Evolutionary conservation across 2,888 invertebrate genomes (phyloP), one percentile per base, ranked within the genome.

Genomic region (Tricholauxania praeusta): DNA sequence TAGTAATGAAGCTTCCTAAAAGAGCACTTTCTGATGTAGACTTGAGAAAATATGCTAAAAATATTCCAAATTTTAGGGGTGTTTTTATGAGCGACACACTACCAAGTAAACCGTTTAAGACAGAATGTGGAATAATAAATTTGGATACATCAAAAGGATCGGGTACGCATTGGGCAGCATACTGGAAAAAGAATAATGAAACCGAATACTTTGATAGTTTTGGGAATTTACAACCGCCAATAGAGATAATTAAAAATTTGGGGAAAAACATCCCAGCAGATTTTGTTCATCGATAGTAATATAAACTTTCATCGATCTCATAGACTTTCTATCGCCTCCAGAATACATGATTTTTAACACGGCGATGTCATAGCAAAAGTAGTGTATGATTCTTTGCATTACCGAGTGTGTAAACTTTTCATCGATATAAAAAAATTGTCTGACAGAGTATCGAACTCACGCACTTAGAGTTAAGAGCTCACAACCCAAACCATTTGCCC

Each of bases 91-190:
- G 65, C 8, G 73, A 75, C 57, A 52, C 71, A 53, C 66, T 77
- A 72, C 72, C 73, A 22, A 75, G 62, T 17, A 53, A 62, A 60
- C 48, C 60, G 7, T 14, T 22, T 51, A 22, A 53, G 60, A n/a
- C 15, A n/a, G 74, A 73, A 72, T 71, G 74, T 74, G 75, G 73
- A 19, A 72, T 77, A 49, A 39, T 67, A 49, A 72, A 72, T 80
- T 79, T 84, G 71, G 84, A 84, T 78, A 71, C 71, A 60, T 75
- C 59, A 57, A 60, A 52, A 10, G n/a, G 77, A 7, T 19, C 49
- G 28, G 85, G 86, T 12, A 82, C 84, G 17, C 84, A 87, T 79
- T 84, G 85, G 85, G 80, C 83, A 77, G 80, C 82, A 68, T 85
- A 84, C 76, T 79, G 74, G 51, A 86, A 85, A 78, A 74, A 77